Conservation (phyloP, 2,113 vertebrate genomes). For the Plotosus lineatus region DNA sequence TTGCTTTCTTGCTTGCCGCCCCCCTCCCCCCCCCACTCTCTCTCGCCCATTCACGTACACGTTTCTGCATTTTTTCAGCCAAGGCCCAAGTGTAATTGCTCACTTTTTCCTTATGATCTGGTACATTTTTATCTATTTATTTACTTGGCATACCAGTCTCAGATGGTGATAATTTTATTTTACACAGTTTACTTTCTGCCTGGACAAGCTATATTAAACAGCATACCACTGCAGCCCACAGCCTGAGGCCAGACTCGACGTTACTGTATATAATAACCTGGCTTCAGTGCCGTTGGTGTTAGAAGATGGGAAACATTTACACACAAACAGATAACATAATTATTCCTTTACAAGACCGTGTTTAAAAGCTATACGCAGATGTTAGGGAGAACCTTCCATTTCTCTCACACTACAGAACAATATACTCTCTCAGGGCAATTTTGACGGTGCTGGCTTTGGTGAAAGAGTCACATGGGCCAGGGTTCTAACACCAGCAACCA, state of each 20-base stretch:
- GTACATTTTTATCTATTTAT: conserved; percentile 23
- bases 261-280: conserved; percentile 24
- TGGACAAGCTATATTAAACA: conserved; percentile 38
- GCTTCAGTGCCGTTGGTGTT: conserved; percentile 20
- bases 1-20: too few relatives aligned
- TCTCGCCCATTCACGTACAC: too few relatives aligned
- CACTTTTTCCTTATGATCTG: conserved; percentile 1
- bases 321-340: conserved; percentile 26
- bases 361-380: conserved; percentile 34
- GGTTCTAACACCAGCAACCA: background rate
- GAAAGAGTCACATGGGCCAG: background rate
- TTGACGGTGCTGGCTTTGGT: background rate
- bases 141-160: conserved; percentile 22
- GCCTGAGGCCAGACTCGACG: background rate
- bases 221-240: conserved; percentile 17
- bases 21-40: too few relatives aligned
- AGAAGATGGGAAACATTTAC: conserved; percentile 33
- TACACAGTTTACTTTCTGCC: conserved; percentile 26
- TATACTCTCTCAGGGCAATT: conserved; percentile 29
- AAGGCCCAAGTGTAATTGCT: background rate
- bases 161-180: conserved; percentile 30
- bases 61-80: too few relatives aligned
- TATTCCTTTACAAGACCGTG: conserved; percentile 1
- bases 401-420: conserved; percentile 29
- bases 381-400: conserved; percentile 37